Evolutionary conservation across 1,140 invertebrate species (phyloP).

Genomic region (Leptestheria dahalacensis): DNA sequence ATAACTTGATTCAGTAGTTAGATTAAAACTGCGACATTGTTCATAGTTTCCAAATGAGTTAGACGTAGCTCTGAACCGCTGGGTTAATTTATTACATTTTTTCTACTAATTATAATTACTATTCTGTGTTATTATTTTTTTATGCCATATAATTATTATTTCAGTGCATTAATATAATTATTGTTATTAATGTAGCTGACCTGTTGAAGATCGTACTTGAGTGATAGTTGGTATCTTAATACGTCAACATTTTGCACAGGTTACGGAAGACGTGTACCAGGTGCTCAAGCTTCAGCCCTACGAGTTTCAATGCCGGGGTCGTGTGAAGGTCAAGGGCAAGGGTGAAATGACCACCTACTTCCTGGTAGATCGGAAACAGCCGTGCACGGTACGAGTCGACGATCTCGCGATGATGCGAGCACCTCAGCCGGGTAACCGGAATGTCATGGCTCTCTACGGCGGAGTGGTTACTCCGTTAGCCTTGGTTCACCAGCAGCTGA

Average conservation of each 20-base stretch:
- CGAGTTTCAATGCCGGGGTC: conserved; percentile 63
- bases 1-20: too few relatives aligned
- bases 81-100: background rate
- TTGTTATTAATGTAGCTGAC: too few relatives aligned
- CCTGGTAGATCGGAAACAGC: conserved; percentile 49
- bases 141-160: too few relatives aligned
- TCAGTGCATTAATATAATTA: too few relatives aligned
- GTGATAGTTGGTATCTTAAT: too few relatives aligned
- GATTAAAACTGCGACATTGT: too few relatives aligned
- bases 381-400: conserved; percentile 38
- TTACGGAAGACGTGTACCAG: conserved; percentile 67
- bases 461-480: conserved; percentile 51
- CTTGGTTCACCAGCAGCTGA: conserved; percentile 35
- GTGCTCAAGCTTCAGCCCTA: conserved; percentile 52
- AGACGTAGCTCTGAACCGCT: too few relatives aligned
- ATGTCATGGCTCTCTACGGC: conserved; percentile 33
- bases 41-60: too few relatives aligned
- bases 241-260: conserved; percentile 26
- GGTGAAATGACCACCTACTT: conserved; percentile 90
- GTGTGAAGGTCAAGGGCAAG: conserved; percentile 83
- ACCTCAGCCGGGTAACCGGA: conserved; percentile 4
- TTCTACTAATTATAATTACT: too few relatives aligned
- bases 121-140: too few relatives aligned
- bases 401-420: conserved; percentile 28
- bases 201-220: conserved; percentile 9